Conservation (phyloP, 1,140 invertebrate genomes). For the Lepidurus couesii region DNA sequence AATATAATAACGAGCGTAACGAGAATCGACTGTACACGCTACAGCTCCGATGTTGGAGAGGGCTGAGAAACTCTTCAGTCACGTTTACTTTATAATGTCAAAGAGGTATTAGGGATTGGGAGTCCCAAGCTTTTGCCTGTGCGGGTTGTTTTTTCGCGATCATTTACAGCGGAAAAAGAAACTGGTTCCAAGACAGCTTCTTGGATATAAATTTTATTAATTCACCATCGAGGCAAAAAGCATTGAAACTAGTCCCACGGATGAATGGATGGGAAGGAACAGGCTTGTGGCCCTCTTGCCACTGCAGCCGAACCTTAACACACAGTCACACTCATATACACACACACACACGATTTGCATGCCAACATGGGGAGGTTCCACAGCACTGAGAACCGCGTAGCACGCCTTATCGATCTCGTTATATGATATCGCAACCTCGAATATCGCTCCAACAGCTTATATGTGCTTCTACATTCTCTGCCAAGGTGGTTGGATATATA, state of each 20-base stretch:
- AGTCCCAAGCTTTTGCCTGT: no score
- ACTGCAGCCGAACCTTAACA: neutral
- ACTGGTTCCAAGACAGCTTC: neutral
- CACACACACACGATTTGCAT: neutral
- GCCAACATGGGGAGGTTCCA: slow-evolving; percentile 1
- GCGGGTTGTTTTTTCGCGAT: no score
- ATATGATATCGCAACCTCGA: neutral
- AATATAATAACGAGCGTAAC: slow-evolving; percentile 7
- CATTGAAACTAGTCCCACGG: neutral
- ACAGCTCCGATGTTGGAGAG: neutral
- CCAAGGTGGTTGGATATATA: neutral
- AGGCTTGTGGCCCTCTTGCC: neutral
- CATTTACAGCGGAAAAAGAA: no score
- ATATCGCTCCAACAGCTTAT: slow-evolving; percentile 7
- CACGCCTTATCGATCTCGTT: neutral
- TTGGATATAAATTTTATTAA: neutral
- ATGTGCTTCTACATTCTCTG: neutral
- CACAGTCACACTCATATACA: neutral
- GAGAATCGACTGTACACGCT: neutral
- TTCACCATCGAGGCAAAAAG: neutral
- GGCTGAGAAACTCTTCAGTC: neutral
- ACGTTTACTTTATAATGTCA: no score
- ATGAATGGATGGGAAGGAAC: neutral
- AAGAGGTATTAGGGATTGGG: no score
- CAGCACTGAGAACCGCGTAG: slow-evolving; percentile 2